These are phyloP conservation scores for Palythoa heliodiscus DNA, from an alignment of 92 coral and sea anemone genomes.

Conservation along the genomic window DNA sequence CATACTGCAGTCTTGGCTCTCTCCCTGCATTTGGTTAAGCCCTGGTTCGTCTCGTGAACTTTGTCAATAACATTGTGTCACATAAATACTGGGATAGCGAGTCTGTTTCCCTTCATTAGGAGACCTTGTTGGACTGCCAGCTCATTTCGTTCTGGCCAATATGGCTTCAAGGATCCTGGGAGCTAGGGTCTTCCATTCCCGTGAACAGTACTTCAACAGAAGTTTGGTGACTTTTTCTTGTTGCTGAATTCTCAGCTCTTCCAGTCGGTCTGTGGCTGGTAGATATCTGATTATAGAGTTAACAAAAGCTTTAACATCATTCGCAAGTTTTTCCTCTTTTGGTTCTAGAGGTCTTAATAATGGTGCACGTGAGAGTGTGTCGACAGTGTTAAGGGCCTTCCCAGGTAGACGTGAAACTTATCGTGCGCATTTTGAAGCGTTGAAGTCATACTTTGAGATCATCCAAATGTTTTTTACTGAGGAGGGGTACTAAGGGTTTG, in stretches of 20 bases:
- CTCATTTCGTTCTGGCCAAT: slow-evolving; percentile 52
- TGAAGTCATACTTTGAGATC: slow-evolving; percentile 51
- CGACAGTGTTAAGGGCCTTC: slow-evolving; percentile 51
- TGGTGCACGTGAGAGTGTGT: slow-evolving; percentile 61
- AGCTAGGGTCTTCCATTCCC: slow-evolving; percentile 27
- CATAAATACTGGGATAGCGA: slow-evolving; percentile 50
- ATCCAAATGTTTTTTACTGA: slow-evolving; percentile 48
- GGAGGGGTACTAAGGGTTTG: slow-evolving; percentile 13
- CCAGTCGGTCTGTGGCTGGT: slow-evolving; percentile 51
- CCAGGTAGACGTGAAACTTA: slow-evolving; percentile 62
- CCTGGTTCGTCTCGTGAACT: slow-evolving; percentile 56
- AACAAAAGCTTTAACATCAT: slow-evolving; percentile 26
- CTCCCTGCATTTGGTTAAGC: slow-evolving; percentile 58
- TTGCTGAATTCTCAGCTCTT: slow-evolving; percentile 47
- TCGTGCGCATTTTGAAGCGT: slow-evolving; percentile 48
- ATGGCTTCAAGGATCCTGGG: slow-evolving; percentile 48
- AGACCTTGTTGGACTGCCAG: slow-evolving; percentile 43
- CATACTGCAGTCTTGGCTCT: slow-evolving; percentile 60
- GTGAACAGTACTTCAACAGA: slow-evolving; percentile 36
- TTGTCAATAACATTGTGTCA: slow-evolving; percentile 54
- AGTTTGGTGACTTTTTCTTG: slow-evolving; percentile 45
- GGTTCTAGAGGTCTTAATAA: not conserved
- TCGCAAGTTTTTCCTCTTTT: slow-evolving; percentile 17
- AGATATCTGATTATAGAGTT: slow-evolving; percentile 36
- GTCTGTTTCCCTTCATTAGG: slow-evolving; percentile 45